These are phyloP conservation scores for Perithous albicinctus DNA, from an alignment of 2,888 invertebrate genomes.

Conservation along the genomic window DNA sequence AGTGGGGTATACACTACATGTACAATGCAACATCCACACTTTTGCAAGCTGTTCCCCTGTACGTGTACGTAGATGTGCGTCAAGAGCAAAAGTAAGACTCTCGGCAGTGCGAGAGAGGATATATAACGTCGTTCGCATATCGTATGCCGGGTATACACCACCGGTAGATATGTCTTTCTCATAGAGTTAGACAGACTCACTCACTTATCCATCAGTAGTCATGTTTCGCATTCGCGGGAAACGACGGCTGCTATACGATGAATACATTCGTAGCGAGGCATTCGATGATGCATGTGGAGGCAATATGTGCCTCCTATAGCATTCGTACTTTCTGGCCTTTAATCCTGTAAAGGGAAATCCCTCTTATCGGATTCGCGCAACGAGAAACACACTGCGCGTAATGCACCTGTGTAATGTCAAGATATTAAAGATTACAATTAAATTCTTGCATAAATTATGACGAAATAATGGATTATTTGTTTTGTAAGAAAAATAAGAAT, in stretches of 20 bases:
- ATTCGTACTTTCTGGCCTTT: not conserved
- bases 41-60: constrained; percentile 32
- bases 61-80: constrained; percentile 41
- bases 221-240: constrained; percentile 16
- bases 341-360: constrained; percentile 7
- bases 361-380: not conserved
- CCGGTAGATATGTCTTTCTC: constrained; percentile 18
- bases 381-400: too few species aligned
- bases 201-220: constrained; percentile 24
- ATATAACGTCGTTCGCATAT: constrained; percentile 7
- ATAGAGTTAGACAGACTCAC: not conserved
- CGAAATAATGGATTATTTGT: too few species aligned
- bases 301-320: not conserved
- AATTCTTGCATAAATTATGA: too few species aligned
- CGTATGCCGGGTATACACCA: not conserved
- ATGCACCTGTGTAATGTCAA: too few species aligned
- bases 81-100: constrained; percentile 41
- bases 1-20: constrained; percentile 77
- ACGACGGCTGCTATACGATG: constrained; percentile 4
- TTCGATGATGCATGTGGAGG: not conserved
- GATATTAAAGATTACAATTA: too few species aligned
- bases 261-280: not conserved
- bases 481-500: too few species aligned
- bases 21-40: constrained; percentile 66
- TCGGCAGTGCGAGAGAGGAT: constrained; percentile 12